Evolutionary conservation across 2,797 vertebrate genomes (phyloP).

Genomic region (Takifugu rubripes): DNA sequence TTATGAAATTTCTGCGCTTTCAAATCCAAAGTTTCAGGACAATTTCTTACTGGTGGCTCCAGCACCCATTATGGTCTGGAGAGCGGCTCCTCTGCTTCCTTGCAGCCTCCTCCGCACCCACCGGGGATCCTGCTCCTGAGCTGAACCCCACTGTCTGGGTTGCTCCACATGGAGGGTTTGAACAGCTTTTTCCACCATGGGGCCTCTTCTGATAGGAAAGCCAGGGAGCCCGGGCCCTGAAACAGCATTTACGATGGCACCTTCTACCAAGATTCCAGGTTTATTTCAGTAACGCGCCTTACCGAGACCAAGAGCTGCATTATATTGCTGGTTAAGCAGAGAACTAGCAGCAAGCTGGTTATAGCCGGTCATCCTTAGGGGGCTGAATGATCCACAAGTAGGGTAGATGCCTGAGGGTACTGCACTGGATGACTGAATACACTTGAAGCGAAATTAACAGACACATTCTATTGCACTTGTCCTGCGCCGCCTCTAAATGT

Average conservation of each 20-base stretch:
- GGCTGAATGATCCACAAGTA: conserved; percentile 83
- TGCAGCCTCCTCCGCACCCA: conserved; percentile 58
- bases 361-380: conserved; percentile 84
- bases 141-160: conserved; percentile 65
- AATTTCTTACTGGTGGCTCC: conserved; percentile 36
- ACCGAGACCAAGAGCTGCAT: conserved; percentile 90
- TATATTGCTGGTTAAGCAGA: conserved; percentile 89
- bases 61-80: conserved; percentile 39
- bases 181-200: conserved; percentile 95
- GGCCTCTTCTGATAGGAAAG: conserved; percentile 80
- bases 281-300: conserved; percentile 15
- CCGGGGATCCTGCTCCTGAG: conserved; percentile 45
- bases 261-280: no score
- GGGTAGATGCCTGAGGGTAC: conserved; percentile 76
- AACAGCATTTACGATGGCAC: neutral
- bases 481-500: neutral
- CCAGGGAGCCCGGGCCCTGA: conserved; percentile 79
- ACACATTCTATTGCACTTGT: neutral
- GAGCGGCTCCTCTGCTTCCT: conserved; percentile 68
- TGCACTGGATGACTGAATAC: conserved; percentile 56
- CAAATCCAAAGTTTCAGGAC: neutral
- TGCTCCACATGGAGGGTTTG: conserved; percentile 84
- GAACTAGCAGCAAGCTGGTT: conserved; percentile 88
- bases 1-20: no score
- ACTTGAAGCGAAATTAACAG: neutral